Evolutionary conservation across 2,797 vertebrate genomes (phyloP), one percentile per base, ranked within the genome.

Genomic region (Champsocephalus gunnari): DNA sequence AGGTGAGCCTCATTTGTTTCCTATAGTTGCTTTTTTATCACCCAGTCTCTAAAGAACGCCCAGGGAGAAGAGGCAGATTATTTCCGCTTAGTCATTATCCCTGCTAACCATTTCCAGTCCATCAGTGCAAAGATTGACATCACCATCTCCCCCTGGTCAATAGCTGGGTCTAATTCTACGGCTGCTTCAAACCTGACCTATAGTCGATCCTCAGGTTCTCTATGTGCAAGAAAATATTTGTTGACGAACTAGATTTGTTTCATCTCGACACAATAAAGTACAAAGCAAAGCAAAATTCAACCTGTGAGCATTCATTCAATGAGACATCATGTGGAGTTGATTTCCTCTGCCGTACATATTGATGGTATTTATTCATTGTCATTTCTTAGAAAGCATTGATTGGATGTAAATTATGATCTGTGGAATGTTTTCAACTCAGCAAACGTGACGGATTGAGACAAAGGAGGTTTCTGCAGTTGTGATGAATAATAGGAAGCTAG

Each of bases 121-220:
- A 81, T 89, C 64, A 64, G 62, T 79, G 73, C 72, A 86, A 73
- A 62, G 74, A 89, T 73, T 75, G 67, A 82, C 67, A 74, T 67
- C 60, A 70, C 43, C 66, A 60, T 71, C 54, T 41, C 51, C 28
- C 28, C 24, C 34, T 9, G 11, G 55, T 82, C 82, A 77, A 78
- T 81, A 72, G 58, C 59, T 61, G 3, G 66, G 65, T 81, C 64
- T 75, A 59, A 78, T 79, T 79, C 75, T 38, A 68, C 53, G 34
- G 43, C 47, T 75, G 55, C 68, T 74, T 68, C 71, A 61, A 47
- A 58, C 80, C 75, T 83, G 77, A 88, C 83, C 75, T 71, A 14
- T 0, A 41, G 75, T 85, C 83, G 56, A 71, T 87, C 58, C 60
- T 24, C 16, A 21, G 63, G 66, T 44, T 53, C 19, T 32, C 21